Base-by-base conservation (phyloP, 2,888 invertebrate species). In the Scaptomyza polygonia region DNA sequence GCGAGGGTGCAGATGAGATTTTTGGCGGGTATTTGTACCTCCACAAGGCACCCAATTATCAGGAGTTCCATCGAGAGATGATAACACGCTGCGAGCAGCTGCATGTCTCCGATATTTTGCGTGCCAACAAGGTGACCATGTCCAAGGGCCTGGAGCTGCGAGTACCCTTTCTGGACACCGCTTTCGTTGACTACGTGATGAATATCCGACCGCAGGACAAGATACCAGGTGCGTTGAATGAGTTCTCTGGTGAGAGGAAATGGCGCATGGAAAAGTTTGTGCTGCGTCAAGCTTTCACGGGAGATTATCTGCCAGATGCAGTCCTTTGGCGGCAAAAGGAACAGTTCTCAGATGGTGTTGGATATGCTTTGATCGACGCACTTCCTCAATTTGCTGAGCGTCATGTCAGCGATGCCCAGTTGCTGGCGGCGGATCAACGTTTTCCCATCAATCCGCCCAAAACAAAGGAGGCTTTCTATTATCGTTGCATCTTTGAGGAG, bases 21-120 rank as follows among this genome's bases (percentile, higher is more conserved):
- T 96, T 97, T n/a, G 97, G 98, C 87, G 98, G 98, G 2, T 97
- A 98, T 88, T 96, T 98, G 89, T 98, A 98, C 91, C 98, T 98
- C 91, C 95, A 97, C 89, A 96, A 97, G 85, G 96, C 97, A 1
- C 97, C 97, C 9, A 93, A 93, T 61, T 92, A 94, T 7, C 90
- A 93, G 36, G 95, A 93, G 9, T 97, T 94, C 2, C 95, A 97
- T 79, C 92, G 94, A 30, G 97, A 97, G 91, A 96, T 96, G 88
- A 83, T 90, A 4, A 82, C 80, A 53, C 93, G 96, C 59, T 93
- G 96, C 11, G 93, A 93, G 32, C 95, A 96, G 80, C 95, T 96
- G 78, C 96, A 96, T 90, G 91, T 96, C 77, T 96, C 95, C 79
- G 96, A 96, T 89, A 96, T 96, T 0, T 91, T 96, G 32, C 92